Evolutionary conservation across 2,113 vertebrate species (phyloP), one percentile per base, ranked within the genome.

Genomic region (Aphyosemion australe): DNA sequence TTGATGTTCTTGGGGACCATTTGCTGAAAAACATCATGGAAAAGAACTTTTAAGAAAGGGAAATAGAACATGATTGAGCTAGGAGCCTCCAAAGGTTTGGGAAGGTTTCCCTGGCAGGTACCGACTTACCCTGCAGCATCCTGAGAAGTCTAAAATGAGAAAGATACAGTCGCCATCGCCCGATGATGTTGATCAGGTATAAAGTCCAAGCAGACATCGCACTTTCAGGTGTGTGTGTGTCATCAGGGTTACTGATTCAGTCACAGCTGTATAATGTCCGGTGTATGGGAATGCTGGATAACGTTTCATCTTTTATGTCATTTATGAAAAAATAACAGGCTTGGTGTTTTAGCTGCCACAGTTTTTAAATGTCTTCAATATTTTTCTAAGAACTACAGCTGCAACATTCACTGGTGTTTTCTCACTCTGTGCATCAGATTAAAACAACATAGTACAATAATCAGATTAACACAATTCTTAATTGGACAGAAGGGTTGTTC

Each of bases 81-180:
- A 77, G 18, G 32, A 83, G 62, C 47, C 76, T 62, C 59, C 59
- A 76, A 54, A 65, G 18, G 45, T 61, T 72, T 63, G 56, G 52
- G 69, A 31, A 50, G 63, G 76, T 21, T 45, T 39, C 80, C 76
- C 53, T 61, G 42, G 50, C 74, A 79, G 71, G 76, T 81, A 88
- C 89, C 89, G 90, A 91, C 89, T 90, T 91, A 91, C 89, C 87
- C 90, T 78, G 46, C 18, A 34, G 80, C 39, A 62, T 89, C 87
- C 89, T 70, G 61, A 31, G 79, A 84, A 83, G 84, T 85, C 89
- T 88, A 88, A 76, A 86, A 86, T 66, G 65, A 80, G 58, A 78
- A 47, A 87, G 49, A 82, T 61, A 88, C 51, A 80, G 26, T 26
- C 26, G 26, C 26, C 26, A 26, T 26, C 26, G 26, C 26, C 26